Evolutionary conservation across 92 coral and sea anemone genomes (phyloP), one percentile per base, ranked within the genome.

Genomic region (Heteractis magnifica): DNA sequence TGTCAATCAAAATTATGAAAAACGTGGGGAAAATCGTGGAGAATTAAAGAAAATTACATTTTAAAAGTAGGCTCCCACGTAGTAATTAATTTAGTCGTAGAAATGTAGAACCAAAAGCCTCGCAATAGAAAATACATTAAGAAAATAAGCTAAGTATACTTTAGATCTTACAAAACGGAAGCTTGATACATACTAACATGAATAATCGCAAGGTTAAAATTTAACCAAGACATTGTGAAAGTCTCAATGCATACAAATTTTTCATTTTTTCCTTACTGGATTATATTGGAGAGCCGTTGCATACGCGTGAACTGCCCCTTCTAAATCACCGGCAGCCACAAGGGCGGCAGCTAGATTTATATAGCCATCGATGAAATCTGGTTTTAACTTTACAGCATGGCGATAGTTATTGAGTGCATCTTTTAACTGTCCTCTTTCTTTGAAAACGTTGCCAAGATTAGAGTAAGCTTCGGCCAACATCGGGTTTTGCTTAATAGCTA

Each of bases 341-440:
- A 97, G 89, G 15, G 99, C 99, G n/a, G 99, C 99, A 81, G 99
- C 99, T 81, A 97, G 87, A 81, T 97, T 97, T 72, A 97, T 97
- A 79, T 97, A 97, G 77, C 99, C 99, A 89, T 97, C 99, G 81
- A 97, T 97, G 80, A 97, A 97, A 87, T 97, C 99, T n/a, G 99
- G 99, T 84, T 97, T 97, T 73, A 97, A 86, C 93, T 97, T 97
- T 4, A 97, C 99, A 50, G 99, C 99, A 76, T 97, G 99, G 85
- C 99, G 95, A 83, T 97, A 97, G 81, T 97, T 97, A 80, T 94
- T 97, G 44, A 97, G 86, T 19, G 99, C 99, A 23, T 97, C 99
- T 77, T 97, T 97, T 75, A 97, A 89, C 90, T 97, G 99, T 51
- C 99, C 99, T 64, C 98, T 87, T 86, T 97, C 99, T 91, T 97